phyloP scores from a whole-genome alignment of 2,797 vertebrate species.

The Coccyzus lansbergi region DNA sequence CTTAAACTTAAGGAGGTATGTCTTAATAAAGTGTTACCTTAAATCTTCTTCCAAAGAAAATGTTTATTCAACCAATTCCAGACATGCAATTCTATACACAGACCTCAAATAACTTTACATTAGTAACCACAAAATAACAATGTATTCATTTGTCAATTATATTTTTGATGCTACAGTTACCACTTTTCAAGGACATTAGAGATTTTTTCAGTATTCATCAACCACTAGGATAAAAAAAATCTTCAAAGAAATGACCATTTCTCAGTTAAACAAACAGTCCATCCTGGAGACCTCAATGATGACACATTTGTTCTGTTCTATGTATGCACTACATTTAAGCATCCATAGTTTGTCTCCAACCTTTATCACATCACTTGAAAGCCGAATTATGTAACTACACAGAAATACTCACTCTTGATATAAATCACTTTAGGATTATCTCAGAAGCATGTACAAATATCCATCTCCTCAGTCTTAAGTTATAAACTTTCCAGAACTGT shows the following conservation, averaged over 20 bases:
- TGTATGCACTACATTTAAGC: not conserved
- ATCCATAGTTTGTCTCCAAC: not conserved
- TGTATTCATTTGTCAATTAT: not conserved
- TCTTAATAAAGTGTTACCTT: not conserved
- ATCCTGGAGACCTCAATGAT: not conserved
- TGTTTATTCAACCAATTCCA: not conserved
- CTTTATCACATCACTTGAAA: not conserved
- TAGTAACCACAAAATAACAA: not conserved
- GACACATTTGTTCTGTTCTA: not conserved
- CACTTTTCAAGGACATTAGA: not conserved
- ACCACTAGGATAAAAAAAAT: not conserved
- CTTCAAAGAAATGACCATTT: not conserved
- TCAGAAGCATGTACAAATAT: not conserved
- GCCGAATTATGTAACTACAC: not conserved
- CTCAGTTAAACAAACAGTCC: not conserved
- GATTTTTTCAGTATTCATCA: not conserved
- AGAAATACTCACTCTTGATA: not conserved
- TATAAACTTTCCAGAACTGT: not conserved
- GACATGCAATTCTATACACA: not conserved
- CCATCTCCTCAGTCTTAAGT: not conserved
- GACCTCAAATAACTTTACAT: not conserved
- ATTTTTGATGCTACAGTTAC: not conserved
- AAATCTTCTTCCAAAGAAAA: not conserved
- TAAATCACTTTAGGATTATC: not conserved
- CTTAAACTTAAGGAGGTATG: not conserved